phyloP scores from a whole-genome alignment of 2,888 invertebrate species.

The Bursaphelenchus okinawaensis region DNA sequence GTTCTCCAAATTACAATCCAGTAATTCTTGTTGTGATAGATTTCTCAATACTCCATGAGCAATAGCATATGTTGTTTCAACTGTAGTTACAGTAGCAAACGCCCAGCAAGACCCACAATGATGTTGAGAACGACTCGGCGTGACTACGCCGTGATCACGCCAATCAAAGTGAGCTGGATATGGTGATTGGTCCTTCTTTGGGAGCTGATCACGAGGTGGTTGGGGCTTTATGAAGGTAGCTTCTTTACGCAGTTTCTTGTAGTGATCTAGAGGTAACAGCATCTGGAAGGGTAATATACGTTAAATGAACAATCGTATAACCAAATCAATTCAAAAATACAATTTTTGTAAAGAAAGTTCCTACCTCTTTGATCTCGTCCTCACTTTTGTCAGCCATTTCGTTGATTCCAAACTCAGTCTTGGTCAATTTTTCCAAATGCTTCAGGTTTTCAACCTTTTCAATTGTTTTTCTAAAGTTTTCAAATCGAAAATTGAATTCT shows the following conservation, averaged over 20 bases:
- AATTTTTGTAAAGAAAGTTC: background rate
- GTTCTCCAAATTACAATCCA: constrained; percentile 58
- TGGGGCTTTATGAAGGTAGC: constrained; percentile 38
- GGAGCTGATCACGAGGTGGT: background rate
- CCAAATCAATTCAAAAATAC: background rate
- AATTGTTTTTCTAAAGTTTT: background rate
- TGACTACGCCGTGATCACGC: constrained; percentile 51
- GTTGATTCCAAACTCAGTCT: constrained; percentile 44
- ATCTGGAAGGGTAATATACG: constrained; percentile 33
- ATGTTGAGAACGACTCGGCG: constrained; percentile 55
- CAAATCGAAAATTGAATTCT: constrained; percentile 7
- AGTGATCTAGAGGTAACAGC: constrained; percentile 42
- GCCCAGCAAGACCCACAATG: constrained; percentile 56
- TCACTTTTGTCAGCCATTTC: constrained; percentile 50
- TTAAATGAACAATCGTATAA: background rate
- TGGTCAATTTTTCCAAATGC: constrained; percentile 17
- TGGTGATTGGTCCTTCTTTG: background rate
- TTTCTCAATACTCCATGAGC: constrained; percentile 37
- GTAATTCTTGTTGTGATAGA: constrained; percentile 50
- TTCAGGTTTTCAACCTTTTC: constrained; percentile 14
- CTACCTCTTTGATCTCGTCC: constrained; percentile 46
- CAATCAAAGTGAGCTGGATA: constrained; percentile 52
- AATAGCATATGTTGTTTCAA: constrained; percentile 53
- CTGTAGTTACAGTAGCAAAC: constrained; percentile 55
- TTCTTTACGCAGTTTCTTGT: constrained; percentile 37